Evolutionary conservation across 2,888 invertebrate species (phyloP).

Genomic region (Apotomis capreana): DNA sequence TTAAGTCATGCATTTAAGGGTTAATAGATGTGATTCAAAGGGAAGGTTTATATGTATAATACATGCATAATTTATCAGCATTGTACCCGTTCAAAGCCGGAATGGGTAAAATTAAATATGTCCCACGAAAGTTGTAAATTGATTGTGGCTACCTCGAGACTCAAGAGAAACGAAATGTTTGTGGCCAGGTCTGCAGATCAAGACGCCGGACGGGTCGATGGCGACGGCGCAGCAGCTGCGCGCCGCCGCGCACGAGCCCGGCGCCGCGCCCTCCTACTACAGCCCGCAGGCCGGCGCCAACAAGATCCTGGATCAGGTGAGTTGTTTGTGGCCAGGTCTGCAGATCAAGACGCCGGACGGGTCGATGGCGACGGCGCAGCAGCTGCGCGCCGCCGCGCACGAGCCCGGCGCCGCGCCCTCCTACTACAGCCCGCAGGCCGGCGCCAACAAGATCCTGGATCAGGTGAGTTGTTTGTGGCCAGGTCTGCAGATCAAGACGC

Average conservation of each 20-base stretch:
- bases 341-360: conserved; percentile 82
- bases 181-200: conserved; percentile 69
- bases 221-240: conserved; percentile 83
- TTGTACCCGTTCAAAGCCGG: too few species aligned
- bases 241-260: conserved; percentile 72
- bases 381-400: conserved; percentile 77
- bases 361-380: conserved; percentile 82
- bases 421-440: conserved; percentile 91
- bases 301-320: conserved; percentile 91
- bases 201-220: conserved; percentile 80
- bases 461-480: conserved; percentile 84
- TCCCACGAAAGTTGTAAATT: too few species aligned
- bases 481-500: conserved; percentile 68
- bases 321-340: conserved; percentile 56
- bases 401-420: conserved; percentile 79
- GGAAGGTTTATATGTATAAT: too few species aligned
- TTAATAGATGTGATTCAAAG: too few species aligned
- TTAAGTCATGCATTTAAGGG: too few species aligned
- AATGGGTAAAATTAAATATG: too few species aligned
- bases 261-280: conserved; percentile 86
- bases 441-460: conserved; percentile 91
- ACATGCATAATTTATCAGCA: too few species aligned
- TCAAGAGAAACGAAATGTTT: background rate
- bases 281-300: conserved; percentile 90
- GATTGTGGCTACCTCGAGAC: too few species aligned